Conservation (phyloP, 2,113 vertebrate species). For the Mastomys coucha region DNA sequence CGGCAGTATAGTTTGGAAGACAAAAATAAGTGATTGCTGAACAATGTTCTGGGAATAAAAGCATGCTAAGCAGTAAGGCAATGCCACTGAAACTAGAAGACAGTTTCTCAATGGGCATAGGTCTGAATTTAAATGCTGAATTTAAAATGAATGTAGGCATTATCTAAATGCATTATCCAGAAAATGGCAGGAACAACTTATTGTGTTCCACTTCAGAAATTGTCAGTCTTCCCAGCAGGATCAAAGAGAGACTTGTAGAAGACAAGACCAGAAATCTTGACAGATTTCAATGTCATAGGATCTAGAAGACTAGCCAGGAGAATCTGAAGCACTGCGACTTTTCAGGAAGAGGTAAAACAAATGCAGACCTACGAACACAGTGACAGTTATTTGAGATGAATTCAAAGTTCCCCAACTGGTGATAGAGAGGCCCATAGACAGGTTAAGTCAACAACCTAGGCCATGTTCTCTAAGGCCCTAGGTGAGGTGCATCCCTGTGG, state of each 20-base stretch:
- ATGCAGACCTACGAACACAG: background rate
- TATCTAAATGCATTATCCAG: background rate
- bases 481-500: background rate
- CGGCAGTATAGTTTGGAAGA: background rate
- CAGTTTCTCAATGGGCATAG: background rate
- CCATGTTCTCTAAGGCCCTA: accelerated
- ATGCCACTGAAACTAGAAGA: background rate
- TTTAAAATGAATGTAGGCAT: background rate
- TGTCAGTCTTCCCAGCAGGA: background rate
- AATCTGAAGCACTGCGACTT: background rate
- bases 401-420: background rate
- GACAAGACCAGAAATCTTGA: background rate
- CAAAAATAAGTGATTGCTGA: background rate
- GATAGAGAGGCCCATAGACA: background rate
- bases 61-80: background rate
- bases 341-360: background rate
- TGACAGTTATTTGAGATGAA: background rate
- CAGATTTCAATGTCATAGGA: background rate
- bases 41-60: background rate
- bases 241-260: background rate
- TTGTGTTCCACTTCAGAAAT: background rate
- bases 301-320: background rate
- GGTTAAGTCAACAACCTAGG: no score
- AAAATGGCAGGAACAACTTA: background rate
- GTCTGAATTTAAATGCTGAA: background rate